Evolutionary conservation across 1,140 invertebrate species (phyloP).

Genomic region (Araneus ventricosus): DNA sequence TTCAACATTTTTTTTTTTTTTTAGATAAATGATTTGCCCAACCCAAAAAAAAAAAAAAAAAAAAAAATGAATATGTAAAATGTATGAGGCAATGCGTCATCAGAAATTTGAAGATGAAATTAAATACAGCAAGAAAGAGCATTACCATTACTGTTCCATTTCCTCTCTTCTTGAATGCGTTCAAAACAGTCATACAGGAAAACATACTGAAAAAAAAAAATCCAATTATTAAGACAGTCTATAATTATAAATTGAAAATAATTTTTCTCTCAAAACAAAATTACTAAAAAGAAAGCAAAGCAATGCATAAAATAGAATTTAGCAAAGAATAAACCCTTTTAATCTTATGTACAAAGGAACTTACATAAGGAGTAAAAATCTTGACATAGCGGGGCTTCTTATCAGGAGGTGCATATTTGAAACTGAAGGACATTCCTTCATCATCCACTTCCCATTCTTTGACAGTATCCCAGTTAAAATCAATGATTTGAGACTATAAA

Average conservation of each 20-base stretch:
- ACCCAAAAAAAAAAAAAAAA: too few species aligned
- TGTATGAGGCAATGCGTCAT: too few species aligned
- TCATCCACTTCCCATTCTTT: conserved; percentile 93
- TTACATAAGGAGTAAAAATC: conserved; percentile 95
- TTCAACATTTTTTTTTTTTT: too few species aligned
- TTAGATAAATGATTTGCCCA: too few species aligned
- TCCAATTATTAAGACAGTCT: neutral
- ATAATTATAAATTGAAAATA: neutral
- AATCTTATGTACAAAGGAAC: conserved; percentile 79
- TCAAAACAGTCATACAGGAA: conserved; percentile 97
- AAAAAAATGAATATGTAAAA: too few species aligned
- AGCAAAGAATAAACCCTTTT: neutral
- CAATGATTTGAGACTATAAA: conserved; percentile 87
- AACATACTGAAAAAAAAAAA: conserved; percentile 87
- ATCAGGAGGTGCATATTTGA: conserved; percentile 91
- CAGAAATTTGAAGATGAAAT: too few species aligned
- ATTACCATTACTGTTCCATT: conserved; percentile 78
- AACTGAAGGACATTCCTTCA: conserved; percentile 92
- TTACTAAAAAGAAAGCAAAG: neutral
- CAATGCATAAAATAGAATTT: neutral
- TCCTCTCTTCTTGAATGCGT: conserved; percentile 91
- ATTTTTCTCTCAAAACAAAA: neutral
- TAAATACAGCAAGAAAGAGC: neutral
- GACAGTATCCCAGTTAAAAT: conserved; percentile 90
- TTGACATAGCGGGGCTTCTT: conserved; percentile 91